Evolutionary conservation across 2,797 vertebrate species (phyloP), one percentile per base, ranked within the genome.

Genomic region (Salmo trutta): DNA sequence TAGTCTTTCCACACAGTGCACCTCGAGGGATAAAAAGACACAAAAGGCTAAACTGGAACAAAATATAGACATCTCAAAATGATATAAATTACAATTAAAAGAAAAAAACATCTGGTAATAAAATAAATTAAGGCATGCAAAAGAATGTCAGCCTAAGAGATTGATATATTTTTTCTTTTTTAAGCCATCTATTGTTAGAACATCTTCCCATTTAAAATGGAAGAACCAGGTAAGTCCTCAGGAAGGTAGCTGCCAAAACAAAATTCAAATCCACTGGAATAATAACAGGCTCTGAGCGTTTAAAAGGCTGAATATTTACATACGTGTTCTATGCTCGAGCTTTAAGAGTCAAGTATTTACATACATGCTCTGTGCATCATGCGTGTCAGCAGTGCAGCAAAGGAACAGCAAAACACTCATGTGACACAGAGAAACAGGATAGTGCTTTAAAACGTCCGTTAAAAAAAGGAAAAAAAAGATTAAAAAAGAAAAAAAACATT

Each of bases 281-380:
- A 75, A 24, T 29, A 27, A n/a, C 21, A 72, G 6, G 15, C 15
- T 27, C 51, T 15, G 71, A 72, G 19, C 41, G 15, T 59, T 81
- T 68, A 77, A 66, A 67, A 76, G 33, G 71, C 66, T 27, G n/a
- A 77, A 71, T 77, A 81, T 71, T 41, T 69, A 69, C 67, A 69
- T 69, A 29, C 31, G 31, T 68, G 64, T 66, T 66, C 27, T n/a
- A 24, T 27, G 24, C 51, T 52, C 24, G 51, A 72, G 27, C 54
- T 31, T 47, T 77, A 74, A 66, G 54, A 70, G 52, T 64, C 66
- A 27, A 77, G 70, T 77, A 92, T 89, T 89, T 92, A 93, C 79
- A 90, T 70, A 85, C 75, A 79, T 86, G 82, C 82, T 82, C 90
- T 93, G 94, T 94, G 94, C 94, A 92, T 91, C 88, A 88, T 77